Percentiles rank a stretch among this genome's conserved stretches.
Evolutionary conservation across 1,140 invertebrate species (phyloP).

Genomic region (Gonatopus flavifemur): DNA sequence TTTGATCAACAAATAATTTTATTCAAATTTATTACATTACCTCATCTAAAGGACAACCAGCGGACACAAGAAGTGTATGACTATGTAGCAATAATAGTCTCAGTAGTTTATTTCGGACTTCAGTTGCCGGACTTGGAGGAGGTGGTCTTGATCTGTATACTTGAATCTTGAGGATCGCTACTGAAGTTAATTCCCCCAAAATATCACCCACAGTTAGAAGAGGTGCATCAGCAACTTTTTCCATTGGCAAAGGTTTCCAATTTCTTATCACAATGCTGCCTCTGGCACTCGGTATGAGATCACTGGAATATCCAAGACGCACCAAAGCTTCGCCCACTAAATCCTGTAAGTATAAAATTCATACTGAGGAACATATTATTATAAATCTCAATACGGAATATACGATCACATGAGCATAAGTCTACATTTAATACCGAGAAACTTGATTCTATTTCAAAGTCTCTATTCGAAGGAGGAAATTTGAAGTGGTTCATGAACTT

Average conservation of each 20-base stretch:
- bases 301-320: conserved; percentile 66
- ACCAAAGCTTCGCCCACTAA: conserved; percentile 66
- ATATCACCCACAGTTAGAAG: conserved; percentile 88
- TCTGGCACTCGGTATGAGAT: conserved; percentile 57
- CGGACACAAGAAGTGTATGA: conserved; percentile 79
- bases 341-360: conserved; percentile 50
- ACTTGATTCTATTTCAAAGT: no score
- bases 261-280: conserved; percentile 89
- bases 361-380: no score
- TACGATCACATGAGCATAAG: no score
- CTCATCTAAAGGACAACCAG: conserved; percentile 91
- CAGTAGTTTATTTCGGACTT: conserved; percentile 92
- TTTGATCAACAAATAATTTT: conserved; percentile 29
- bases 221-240: conserved; percentile 85
- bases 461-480: no score
- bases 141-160: conserved; percentile 76
- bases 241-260: conserved; percentile 89
- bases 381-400: no score
- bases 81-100: conserved; percentile 85
- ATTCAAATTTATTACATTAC: conserved; percentile 66
- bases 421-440: no score
- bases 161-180: conserved; percentile 87
- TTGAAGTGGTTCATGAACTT: no score
- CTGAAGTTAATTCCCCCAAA: conserved; percentile 85
- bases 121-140: conserved; percentile 68